Evolutionary conservation across 2,888 invertebrate species (phyloP).

Genomic region (Sarcophaga variegata): DNA sequence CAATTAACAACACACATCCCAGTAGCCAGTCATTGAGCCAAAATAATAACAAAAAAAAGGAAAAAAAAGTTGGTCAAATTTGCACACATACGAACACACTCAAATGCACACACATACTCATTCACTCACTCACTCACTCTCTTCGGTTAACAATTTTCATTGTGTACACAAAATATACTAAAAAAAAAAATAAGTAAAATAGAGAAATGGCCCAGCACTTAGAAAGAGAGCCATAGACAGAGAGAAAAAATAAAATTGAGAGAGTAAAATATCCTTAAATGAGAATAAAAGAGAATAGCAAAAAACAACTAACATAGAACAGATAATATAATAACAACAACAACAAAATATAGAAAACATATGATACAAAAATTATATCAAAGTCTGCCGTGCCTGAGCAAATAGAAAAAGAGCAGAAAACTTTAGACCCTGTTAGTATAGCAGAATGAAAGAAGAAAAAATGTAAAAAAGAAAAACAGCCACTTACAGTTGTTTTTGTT

Average conservation of each 20-base stretch:
- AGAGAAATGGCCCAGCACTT: not conserved
- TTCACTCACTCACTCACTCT: not conserved
- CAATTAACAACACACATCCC: conserved; percentile 67
- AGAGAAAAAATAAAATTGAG: not conserved
- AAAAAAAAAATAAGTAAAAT: not conserved
- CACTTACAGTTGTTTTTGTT: too few species aligned
- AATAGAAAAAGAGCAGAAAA: not conserved
- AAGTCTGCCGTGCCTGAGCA: not conserved
- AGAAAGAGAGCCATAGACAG: conserved; percentile 1
- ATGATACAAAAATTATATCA: conserved; percentile 33
- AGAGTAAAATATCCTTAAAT: not conserved
- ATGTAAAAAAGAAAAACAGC: too few species aligned
- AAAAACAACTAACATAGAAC: conserved; percentile 19
- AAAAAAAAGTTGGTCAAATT: conserved; percentile 69
- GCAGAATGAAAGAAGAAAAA: too few species aligned
- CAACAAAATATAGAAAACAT: conserved; percentile 41
- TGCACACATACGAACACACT: conserved; percentile 38
- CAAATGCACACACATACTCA: not conserved
- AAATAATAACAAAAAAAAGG: conserved; percentile 4
- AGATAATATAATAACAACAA: conserved; percentile 10
- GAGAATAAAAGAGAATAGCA: not conserved
- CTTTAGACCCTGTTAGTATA: too few species aligned
- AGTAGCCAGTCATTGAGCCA: conserved; percentile 52
- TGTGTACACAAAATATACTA: not conserved
- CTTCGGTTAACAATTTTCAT: not conserved